phyloP scores from a whole-genome alignment of 2,888 invertebrate genomes.

The Malachius bipustulatus region DNA sequence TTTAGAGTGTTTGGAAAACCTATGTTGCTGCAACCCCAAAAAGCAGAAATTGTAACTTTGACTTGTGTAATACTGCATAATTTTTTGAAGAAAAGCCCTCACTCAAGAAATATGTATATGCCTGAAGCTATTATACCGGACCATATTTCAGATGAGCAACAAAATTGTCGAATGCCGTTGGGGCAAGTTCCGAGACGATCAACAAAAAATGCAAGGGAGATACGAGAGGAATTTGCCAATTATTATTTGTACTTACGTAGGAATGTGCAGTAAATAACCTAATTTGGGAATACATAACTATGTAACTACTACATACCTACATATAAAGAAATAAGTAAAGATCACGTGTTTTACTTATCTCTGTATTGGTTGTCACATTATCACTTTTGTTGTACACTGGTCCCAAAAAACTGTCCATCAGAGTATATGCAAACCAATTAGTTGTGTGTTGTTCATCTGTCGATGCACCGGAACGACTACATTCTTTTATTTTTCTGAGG shows the following conservation, averaged over 20 bases:
- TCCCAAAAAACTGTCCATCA: slow-evolving; percentile 20
- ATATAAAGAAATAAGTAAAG: too few relatives aligned
- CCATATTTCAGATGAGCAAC: slow-evolving; percentile 11
- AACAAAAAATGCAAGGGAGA: slow-evolving; percentile 15
- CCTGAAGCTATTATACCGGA: slow-evolving; percentile 12
- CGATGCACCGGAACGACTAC: slow-evolving; percentile 3
- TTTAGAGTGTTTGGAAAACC: slow-evolving; percentile 21
- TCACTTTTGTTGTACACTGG: slow-evolving; percentile 14
- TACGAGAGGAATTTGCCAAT: slow-evolving; percentile 18
- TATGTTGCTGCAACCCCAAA: slow-evolving; percentile 21
- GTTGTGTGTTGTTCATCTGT: slow-evolving; percentile 2
- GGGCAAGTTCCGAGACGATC: slow-evolving; percentile 17
- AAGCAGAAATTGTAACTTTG: slow-evolving; percentile 18
- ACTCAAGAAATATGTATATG: slow-evolving; percentile 17
- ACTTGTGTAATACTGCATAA: slow-evolving; percentile 20
- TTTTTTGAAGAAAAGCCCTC: slow-evolving; percentile 18
- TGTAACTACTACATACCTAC: neutral
- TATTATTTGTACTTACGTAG: slow-evolving; percentile 15
- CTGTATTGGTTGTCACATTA: slow-evolving; percentile 10
- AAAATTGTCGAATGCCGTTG: slow-evolving; percentile 15
- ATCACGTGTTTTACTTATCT: slow-evolving; percentile 2
- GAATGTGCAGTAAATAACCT: slow-evolving; percentile 2
- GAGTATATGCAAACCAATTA: slow-evolving; percentile 21
- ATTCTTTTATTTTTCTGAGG: slow-evolving; percentile 1
- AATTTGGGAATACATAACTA: neutral